These are phyloP conservation scores for Oncorhynchus tshawytscha DNA, from an alignment of 2,113 vertebrate genomes.

Conservation along the genomic window DNA sequence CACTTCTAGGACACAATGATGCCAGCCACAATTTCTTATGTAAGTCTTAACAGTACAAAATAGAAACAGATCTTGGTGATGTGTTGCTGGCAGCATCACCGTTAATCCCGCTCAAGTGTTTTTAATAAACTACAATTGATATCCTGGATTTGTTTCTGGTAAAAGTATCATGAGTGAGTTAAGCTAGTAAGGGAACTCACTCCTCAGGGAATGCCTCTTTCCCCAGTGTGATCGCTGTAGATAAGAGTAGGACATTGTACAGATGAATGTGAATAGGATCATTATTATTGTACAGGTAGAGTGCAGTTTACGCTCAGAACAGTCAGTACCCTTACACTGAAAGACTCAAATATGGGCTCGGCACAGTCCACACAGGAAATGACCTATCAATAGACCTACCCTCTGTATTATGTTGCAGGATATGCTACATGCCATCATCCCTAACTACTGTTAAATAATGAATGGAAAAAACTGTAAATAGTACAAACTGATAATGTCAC, in stretches of 20 bases:
- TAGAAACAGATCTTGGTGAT: no score
- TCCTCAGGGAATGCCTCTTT: slow-evolving; percentile 68
- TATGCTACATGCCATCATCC: slow-evolving; percentile 21
- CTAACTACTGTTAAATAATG: slow-evolving; percentile 22
- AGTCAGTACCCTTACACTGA: slow-evolving; percentile 33
- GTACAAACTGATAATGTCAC: slow-evolving; percentile 43
- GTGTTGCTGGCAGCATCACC: slow-evolving; percentile 3
- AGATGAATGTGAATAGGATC: slow-evolving; percentile 71
- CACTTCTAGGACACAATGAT: no score
- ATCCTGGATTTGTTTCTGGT: slow-evolving; percentile 38
- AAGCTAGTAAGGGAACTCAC: slow-evolving; percentile 52
- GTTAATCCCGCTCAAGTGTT: slow-evolving; percentile 13
- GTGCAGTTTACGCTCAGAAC: slow-evolving; percentile 47
- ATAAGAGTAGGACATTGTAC: slow-evolving; percentile 62
- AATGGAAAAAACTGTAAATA: slow-evolving; percentile 49
- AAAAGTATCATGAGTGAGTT: slow-evolving; percentile 33
- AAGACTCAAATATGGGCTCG: slow-evolving; percentile 18
- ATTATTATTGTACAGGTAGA: slow-evolving; percentile 68
- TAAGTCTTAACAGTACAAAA: background rate
- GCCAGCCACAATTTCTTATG: no score
- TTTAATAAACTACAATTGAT: slow-evolving; percentile 29
- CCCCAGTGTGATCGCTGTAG: slow-evolving; percentile 68
- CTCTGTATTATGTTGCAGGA: slow-evolving; percentile 38
- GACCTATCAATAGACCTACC: slow-evolving; percentile 32
- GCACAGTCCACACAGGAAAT: slow-evolving; percentile 36